These are phyloP conservation scores for Phalloptychus januarius DNA, from an alignment of 2,797 vertebrate species.

Conservation along the genomic window DNA sequence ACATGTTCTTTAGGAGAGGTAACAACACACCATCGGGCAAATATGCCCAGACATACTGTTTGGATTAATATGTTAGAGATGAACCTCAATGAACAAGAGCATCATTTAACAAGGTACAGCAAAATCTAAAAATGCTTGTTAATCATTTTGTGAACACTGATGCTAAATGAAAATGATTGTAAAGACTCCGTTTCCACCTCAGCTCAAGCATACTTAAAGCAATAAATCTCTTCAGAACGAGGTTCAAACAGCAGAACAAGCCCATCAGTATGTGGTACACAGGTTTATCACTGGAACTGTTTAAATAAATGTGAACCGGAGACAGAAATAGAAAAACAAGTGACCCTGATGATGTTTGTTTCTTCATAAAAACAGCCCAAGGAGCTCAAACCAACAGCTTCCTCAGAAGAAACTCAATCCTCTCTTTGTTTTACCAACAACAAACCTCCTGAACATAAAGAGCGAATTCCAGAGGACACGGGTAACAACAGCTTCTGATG, in stretches of 20 bases:
- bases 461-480: neutral
- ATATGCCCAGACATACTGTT: neutral
- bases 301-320: slow-evolving; percentile 3
- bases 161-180: neutral
- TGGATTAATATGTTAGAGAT: neutral
- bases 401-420: slow-evolving; percentile 3
- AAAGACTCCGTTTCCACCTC: neutral
- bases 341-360: neutral
- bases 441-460: neutral
- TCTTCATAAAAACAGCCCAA: slow-evolving; percentile 5
- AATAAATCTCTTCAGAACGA: neutral
- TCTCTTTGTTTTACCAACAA: slow-evolving; percentile 8
- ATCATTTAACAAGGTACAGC: neutral
- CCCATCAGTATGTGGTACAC: slow-evolving; percentile 3
- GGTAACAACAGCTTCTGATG: neutral
- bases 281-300: slow-evolving; percentile 4
- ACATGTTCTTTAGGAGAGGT: slow-evolving; percentile 14
- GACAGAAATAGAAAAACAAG: slow-evolving; percentile 18
- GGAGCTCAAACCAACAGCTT: slow-evolving; percentile 2
- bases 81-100: neutral
- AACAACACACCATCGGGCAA: neutral
- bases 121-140: neutral
- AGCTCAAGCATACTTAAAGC: neutral
- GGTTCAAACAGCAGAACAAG: neutral
- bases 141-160: neutral